phyloP scores from a whole-genome alignment of 1,140 invertebrate species.

The Pogonognathellus flavescens region DNA sequence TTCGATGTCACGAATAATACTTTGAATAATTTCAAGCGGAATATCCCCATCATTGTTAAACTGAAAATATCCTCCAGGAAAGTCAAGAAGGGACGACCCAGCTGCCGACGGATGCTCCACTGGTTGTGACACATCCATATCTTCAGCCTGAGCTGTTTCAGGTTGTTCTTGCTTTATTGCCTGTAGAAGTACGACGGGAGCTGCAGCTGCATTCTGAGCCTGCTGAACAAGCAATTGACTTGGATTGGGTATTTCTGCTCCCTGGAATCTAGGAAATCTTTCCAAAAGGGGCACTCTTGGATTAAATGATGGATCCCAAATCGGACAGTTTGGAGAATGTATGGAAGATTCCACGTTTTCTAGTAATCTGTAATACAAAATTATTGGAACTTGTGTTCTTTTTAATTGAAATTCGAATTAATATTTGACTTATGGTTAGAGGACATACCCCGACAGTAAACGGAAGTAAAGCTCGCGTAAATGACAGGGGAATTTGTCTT shows the following conservation, averaged over 20 bases:
- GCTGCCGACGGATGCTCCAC: slow-evolving; percentile 58
- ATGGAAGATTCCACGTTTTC: slow-evolving; percentile 89
- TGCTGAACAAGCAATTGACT: slow-evolving; percentile 62
- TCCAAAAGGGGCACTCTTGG: slow-evolving; percentile 74
- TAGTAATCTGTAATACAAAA: slow-evolving; percentile 75
- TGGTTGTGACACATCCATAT: slow-evolving; percentile 58
- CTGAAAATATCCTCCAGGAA: neutral
- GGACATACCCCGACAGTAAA: slow-evolving; percentile 64
- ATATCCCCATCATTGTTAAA: slow-evolving; percentile 21
- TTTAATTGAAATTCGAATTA: too few species aligned
- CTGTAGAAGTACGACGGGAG: slow-evolving; percentile 65
- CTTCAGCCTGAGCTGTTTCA: slow-evolving; percentile 58
- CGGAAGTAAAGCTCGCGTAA: slow-evolving; percentile 59
- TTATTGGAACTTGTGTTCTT: neutral
- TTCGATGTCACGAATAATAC: slow-evolving; percentile 71
- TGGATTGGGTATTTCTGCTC: slow-evolving; percentile 69
- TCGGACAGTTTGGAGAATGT: slow-evolving; percentile 86
- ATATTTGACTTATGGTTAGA: too few species aligned
- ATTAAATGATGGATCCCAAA: slow-evolving; percentile 93
- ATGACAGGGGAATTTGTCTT: slow-evolving; percentile 60
- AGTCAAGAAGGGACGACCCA: slow-evolving; percentile 10
- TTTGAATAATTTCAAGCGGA: slow-evolving; percentile 45
- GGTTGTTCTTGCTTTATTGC: slow-evolving; percentile 66
- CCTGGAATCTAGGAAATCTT: slow-evolving; percentile 72
- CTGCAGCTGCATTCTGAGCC: slow-evolving; percentile 54